Evolutionary conservation across 1,140 invertebrate species (phyloP).

Genomic region (Orchestia grillus): DNA sequence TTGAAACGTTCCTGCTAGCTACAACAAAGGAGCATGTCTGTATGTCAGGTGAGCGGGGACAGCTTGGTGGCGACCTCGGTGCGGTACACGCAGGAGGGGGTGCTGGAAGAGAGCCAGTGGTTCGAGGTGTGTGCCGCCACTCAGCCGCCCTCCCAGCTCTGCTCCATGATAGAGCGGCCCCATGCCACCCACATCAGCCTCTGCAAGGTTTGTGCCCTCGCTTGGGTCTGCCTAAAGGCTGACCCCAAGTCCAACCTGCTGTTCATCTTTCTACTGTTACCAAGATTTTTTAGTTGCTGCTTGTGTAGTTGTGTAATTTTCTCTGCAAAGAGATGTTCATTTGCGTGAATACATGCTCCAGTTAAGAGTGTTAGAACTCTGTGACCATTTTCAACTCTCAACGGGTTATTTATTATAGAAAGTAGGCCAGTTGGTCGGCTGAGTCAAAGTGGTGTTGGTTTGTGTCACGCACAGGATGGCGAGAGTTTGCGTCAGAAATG

Average conservation of each 20-base stretch:
- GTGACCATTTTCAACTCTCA: no score
- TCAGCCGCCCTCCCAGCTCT: background rate
- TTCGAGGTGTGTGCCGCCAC: slow-evolving; percentile 16
- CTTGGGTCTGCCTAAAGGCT: no score
- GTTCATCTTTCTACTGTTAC: no score
- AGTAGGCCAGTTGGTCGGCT: background rate
- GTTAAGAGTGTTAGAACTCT: no score
- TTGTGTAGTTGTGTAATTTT: no score
- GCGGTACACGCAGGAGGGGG: background rate
- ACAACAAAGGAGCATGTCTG: background rate
- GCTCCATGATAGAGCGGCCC: slow-evolving; percentile 32
- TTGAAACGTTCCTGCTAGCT: no score
- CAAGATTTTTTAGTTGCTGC: no score
- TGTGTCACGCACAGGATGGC: background rate
- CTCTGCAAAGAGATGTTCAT: no score
- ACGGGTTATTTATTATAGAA: no score
- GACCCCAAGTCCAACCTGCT: no score
- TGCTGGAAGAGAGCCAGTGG: slow-evolving; percentile 8
- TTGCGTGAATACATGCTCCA: no score
- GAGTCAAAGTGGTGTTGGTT: background rate
- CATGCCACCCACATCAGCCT: slow-evolving; percentile 8
- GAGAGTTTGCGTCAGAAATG: slow-evolving; percentile 26
- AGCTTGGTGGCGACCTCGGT: slow-evolving; percentile 20
- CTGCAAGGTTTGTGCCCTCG: background rate
- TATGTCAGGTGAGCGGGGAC: background rate